Evolutionary conservation across 2,888 invertebrate genomes (phyloP).

Genomic region (Sisyra terminalis): DNA sequence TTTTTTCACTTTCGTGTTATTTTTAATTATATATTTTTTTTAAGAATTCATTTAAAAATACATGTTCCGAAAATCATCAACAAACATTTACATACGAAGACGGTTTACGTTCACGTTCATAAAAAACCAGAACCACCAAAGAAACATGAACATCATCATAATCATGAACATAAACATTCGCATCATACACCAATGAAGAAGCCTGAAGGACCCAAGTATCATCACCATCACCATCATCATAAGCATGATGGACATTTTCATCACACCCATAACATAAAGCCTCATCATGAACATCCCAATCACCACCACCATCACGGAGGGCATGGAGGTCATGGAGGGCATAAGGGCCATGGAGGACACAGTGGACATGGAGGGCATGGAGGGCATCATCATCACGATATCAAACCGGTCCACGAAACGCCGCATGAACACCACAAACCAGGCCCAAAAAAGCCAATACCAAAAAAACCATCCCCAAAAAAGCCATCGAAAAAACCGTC

Average conservation of each 20-base stretch:
- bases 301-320: background rate
- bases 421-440: conserved; percentile 25
- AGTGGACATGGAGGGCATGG: conserved; percentile 12
- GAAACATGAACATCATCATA: conserved; percentile 16
- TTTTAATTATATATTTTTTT: conserved; percentile 15
- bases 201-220: conserved; percentile 9
- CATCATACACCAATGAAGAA: conserved; percentile 15
- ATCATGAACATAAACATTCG: conserved; percentile 14
- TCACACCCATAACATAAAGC: background rate
- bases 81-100: conserved; percentile 40
- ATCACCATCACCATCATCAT: conserved; percentile 9
- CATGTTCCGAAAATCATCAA: conserved; percentile 42
- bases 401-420: conserved; percentile 22
- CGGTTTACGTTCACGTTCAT: conserved; percentile 38
- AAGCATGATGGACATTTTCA: conserved; percentile 9
- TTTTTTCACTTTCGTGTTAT: background rate
- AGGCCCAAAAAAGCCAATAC: conserved; percentile 11
- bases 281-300: background rate
- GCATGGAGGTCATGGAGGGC: background rate
- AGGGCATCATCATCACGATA: conserved; percentile 15
- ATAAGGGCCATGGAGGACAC: background rate
- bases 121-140: conserved; percentile 14
- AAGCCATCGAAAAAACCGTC: conserved; percentile 9
- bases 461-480: conserved; percentile 24
- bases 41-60: conserved; percentile 38